Evolutionary conservation across 2,113 vertebrate species (phyloP), one percentile per base, ranked within the genome.

Genomic region (Pelecanus crispus): DNA sequence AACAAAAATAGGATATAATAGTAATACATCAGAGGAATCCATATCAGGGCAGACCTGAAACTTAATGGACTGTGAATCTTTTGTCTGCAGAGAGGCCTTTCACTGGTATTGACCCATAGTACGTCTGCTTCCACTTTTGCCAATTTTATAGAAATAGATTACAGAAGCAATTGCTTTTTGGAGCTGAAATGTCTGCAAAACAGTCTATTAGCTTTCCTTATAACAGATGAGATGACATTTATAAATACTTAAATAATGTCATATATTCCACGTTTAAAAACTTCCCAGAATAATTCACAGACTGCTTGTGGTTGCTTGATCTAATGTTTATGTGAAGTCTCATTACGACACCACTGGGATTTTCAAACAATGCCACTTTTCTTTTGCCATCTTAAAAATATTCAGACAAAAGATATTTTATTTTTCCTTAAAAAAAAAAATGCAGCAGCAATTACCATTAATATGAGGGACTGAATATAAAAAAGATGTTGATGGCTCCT

Each of bases 1-100:
- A 99, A 99, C 98, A 98, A 99, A 99, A 99, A 98, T 98, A 98
- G 97, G 96, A 97, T 97, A 97, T 98, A 97, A 98, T 97, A 97
- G 97, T 95, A 98, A 98, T 98, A 98, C 98, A 98, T 99, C 98
- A 99, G 98, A 98, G 97, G 97, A 98, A 98, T 98, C 97, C 94
- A 95, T 98, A 98, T 97, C 98, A 93, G 96, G 96, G 97, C 96
- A 98, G 97, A 98, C 98, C 98, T 97, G 97, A 98, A 98, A 97
- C 97, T 97, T 98, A 98, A 98, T 98, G 98, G 98, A 97, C 97
- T 97, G 97, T 98, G 97, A 98, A 98, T 97, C 92, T 96, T 97
- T 74, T 98, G 97, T 97, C 94, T 97, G 91, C 94, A 90, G 73
- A 93, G 87, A 94, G 65, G 91, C 94, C 97, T 98, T 97, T 98